These are phyloP conservation scores for Thryonomys swinderianus DNA, from an alignment of 2,113 vertebrate genomes.

Conservation along the genomic window DNA sequence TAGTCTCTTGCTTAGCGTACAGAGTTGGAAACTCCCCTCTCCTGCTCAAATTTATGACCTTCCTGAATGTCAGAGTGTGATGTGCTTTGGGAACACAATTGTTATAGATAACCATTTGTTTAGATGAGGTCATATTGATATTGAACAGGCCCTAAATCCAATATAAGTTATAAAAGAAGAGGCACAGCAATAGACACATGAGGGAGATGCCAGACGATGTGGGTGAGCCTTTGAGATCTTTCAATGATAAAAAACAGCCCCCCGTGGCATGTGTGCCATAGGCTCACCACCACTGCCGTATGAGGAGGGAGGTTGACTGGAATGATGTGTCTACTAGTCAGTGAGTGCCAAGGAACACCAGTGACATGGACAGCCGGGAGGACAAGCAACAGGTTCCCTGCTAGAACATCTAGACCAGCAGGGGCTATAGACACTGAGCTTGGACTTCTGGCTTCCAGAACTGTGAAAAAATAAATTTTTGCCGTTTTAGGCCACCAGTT, in stretches of 20 bases:
- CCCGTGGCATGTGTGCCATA: neutral
- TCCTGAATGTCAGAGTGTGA: neutral
- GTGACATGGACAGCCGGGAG: neutral
- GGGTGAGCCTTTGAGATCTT: too few species aligned
- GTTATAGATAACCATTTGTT: neutral
- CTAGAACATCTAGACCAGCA: neutral
- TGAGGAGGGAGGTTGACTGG: neutral
- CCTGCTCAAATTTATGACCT: neutral
- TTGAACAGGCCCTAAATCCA: neutral
- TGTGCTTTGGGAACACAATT: neutral
- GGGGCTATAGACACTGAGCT: neutral
- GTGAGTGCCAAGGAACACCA: neutral
- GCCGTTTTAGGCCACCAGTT: neutral
- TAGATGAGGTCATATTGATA: neutral
- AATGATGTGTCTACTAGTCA: neutral
- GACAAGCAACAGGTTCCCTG: neutral
- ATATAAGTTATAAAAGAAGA: neutral
- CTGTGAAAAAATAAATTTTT: neutral
- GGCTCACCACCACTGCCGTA: neutral
- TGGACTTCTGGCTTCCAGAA: neutral
- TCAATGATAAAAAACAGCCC: neutral
- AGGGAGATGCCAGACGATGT: neutral
- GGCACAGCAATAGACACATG: neutral
- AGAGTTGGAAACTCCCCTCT: neutral
- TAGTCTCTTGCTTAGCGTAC: neutral